Percentiles rank a stretch among this genome's conserved stretches.
These are phyloP conservation scores for Beroe ovata DNA, from an alignment of 37 sponge, comb jelly and placozoan genomes.

Conservation along the genomic window DNA sequence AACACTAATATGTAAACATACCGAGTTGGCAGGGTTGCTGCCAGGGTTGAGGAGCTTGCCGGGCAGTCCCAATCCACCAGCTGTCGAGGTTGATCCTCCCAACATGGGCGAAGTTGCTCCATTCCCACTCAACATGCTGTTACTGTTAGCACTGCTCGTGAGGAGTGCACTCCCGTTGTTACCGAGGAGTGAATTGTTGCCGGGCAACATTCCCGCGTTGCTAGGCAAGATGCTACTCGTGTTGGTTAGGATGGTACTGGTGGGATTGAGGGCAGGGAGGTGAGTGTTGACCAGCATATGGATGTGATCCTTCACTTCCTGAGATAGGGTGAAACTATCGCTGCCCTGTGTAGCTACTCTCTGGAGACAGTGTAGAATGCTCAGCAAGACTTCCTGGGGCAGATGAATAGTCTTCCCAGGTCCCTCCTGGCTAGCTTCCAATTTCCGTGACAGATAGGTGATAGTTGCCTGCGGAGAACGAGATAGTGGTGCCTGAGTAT, in stretches of 20 bases:
- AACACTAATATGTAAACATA: no score
- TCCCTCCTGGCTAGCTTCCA: neutral
- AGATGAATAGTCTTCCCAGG: slow-evolving; percentile 20
- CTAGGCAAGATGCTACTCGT: neutral
- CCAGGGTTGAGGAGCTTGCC: neutral
- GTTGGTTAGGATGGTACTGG: neutral
- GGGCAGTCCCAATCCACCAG: slow-evolving; percentile 19
- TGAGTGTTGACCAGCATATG: slow-evolving; percentile 14
- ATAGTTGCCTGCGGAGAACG: slow-evolving; percentile 34
- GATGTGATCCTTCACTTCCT: slow-evolving; percentile 66
- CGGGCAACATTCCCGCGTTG: neutral
- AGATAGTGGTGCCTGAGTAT: no score
- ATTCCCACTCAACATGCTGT: neutral
- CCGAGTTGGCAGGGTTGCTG: neutral
- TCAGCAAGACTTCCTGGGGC: slow-evolving; percentile 51
- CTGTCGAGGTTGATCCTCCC: neutral
- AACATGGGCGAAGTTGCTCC: slow-evolving; percentile 6
- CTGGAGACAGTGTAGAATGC: slow-evolving; percentile 51
- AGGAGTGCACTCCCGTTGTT: neutral
- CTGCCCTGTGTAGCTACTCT: slow-evolving; percentile 1
- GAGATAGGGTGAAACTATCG: slow-evolving; percentile 12
- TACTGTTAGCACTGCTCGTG: neutral
- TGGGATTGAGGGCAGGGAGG: slow-evolving; percentile 1
- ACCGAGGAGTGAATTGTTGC: neutral
- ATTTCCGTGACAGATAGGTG: slow-evolving; percentile 47